A percentile compares a stretch with the other conserved stretches of the same genome.
These are phyloP conservation scores for Crax fasciolata DNA, from an alignment of 2,797 vertebrate species.

Conservation along the genomic window DNA sequence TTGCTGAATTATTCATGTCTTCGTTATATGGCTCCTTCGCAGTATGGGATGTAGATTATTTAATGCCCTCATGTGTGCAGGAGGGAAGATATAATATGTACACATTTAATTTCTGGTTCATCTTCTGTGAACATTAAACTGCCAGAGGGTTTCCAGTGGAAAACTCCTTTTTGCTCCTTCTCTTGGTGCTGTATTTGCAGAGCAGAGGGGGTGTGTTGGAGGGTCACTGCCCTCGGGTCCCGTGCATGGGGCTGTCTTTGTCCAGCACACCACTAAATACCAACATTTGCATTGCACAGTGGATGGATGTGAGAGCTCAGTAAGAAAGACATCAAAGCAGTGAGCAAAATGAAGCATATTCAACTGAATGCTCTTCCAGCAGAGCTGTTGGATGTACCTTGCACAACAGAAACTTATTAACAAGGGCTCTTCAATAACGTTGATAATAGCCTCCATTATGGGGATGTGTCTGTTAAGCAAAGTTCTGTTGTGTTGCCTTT, in stretches of 20 bases:
- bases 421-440: slow-evolving; percentile 52
- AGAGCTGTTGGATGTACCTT: slow-evolving; percentile 42
- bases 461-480: slow-evolving; percentile 53
- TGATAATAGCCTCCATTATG: slow-evolving; percentile 56
- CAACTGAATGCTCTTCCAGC: neutral
- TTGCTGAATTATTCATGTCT: slow-evolving; percentile 65
- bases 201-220: rapidly evolving
- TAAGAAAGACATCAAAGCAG: slow-evolving; percentile 7
- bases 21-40: slow-evolving; percentile 11
- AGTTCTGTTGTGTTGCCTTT: slow-evolving; percentile 53
- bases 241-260: neutral
- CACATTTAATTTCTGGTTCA: neutral
- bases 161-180: rapidly evolving
- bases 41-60: neutral
- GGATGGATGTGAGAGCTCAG: rapidly evolving
- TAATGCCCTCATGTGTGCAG: neutral
- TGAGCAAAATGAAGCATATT: neutral
- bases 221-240: neutral
- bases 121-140: neutral
- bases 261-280: neutral
- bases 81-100: neutral
- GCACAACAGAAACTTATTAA: slow-evolving; percentile 48
- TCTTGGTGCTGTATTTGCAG: neutral
- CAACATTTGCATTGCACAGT: neutral
- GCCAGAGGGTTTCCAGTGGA: neutral